Percentiles rank a stretch among this genome's conserved stretches.
These are phyloP conservation scores for Scaptomyza montana DNA, from an alignment of 1,140 invertebrate genomes.

Conservation along the genomic window DNA sequence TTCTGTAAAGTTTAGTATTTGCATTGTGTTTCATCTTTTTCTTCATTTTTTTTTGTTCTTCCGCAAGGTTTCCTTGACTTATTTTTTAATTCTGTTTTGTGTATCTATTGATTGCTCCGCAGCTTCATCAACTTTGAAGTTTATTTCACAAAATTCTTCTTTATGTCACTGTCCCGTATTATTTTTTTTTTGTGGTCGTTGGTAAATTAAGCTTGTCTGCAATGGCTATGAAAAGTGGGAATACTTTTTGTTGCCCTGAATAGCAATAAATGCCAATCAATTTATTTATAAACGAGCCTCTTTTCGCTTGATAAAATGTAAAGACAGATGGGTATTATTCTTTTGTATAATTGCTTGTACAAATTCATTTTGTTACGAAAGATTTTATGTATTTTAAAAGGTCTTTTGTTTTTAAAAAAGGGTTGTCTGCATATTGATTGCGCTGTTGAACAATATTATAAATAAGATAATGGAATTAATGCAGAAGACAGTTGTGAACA, in stretches of 20 bases:
- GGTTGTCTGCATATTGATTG: background rate
- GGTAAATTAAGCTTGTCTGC: conserved; percentile 19
- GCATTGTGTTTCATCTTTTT: background rate
- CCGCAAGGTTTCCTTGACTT: conserved; percentile 10
- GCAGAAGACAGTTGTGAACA: background rate
- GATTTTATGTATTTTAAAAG: too few relatives aligned
- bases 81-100: conserved; percentile 47
- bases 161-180: conserved; percentile 25
- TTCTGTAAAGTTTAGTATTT: conserved; percentile 61
- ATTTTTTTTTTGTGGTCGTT: conserved; percentile 22
- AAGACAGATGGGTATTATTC: background rate
- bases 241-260: conserved; percentile 15
- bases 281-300: conserved; percentile 9
- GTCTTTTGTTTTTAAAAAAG: background rate
- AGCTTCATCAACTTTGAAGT: conserved; percentile 57
- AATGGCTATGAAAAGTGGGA: conserved; percentile 28
- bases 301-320: background rate
- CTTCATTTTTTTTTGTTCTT: background rate
- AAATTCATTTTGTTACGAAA: background rate
- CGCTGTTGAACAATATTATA: background rate
- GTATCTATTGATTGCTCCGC: conserved; percentile 47
- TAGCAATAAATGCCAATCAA: conserved; percentile 23
- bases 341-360: conserved; percentile 3
- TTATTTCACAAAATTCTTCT: conserved; percentile 21
- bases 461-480: background rate